These are phyloP conservation scores for Plebejus anna DNA, from an alignment of 2,888 invertebrate species.

Conservation along the genomic window DNA sequence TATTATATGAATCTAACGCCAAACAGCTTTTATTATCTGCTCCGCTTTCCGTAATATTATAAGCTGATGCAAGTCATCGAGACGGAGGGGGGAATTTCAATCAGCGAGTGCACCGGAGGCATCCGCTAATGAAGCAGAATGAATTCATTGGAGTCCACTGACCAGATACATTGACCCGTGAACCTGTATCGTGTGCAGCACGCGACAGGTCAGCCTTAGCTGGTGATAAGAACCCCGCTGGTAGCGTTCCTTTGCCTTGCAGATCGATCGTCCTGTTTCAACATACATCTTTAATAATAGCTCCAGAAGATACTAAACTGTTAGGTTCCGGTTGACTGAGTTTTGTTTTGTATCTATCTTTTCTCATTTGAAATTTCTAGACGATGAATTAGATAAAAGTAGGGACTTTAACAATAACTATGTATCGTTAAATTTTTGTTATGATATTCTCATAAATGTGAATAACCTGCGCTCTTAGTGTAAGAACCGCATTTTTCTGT, in stretches of 20 bases:
- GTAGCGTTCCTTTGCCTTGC: slow-evolving; percentile 32
- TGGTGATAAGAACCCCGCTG: slow-evolving; percentile 28
- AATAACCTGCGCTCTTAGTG: too few relatives aligned
- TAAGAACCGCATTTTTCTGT: too few relatives aligned
- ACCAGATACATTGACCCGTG: slow-evolving; percentile 28
- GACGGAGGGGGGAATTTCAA: slow-evolving; percentile 37
- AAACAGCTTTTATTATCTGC: background rate
- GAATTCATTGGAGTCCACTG: slow-evolving; percentile 38
- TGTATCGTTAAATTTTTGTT: too few relatives aligned
- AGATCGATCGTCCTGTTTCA: slow-evolving; percentile 33
- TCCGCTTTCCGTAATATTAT: background rate
- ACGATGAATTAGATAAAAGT: too few relatives aligned
- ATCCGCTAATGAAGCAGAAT: slow-evolving; percentile 43
- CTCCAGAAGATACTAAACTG: background rate
- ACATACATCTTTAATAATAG: slow-evolving; percentile 32
- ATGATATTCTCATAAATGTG: too few relatives aligned
- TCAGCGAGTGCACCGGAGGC: slow-evolving; percentile 40
- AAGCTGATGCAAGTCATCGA: slow-evolving; percentile 33
- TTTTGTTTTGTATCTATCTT: background rate
- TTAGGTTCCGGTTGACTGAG: background rate
- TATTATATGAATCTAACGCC: too few relatives aligned
- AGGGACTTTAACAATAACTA: too few relatives aligned
- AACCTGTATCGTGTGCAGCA: background rate
- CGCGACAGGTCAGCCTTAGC: background rate
- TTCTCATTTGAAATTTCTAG: too few relatives aligned